Percentiles rank a stretch among this genome's conserved stretches.
These are phyloP conservation scores for Isichthys henryi DNA, from an alignment of 2,113 vertebrate genomes.

Conservation along the genomic window DNA sequence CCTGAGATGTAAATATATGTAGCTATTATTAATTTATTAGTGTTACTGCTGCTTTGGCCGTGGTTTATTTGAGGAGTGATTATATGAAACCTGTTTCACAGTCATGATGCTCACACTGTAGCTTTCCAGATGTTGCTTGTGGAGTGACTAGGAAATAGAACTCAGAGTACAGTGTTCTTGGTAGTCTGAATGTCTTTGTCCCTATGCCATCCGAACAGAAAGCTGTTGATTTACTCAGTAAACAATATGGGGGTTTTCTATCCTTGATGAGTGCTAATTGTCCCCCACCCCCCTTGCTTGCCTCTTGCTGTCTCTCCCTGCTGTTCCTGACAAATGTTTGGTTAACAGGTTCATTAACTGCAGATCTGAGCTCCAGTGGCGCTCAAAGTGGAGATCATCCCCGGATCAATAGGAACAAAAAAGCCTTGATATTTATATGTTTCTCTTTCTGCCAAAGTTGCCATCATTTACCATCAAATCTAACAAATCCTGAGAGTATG, in stretches of 20 bases:
- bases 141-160: background rate
- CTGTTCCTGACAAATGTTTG: conserved; percentile 36
- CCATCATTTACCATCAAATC: conserved; percentile 40
- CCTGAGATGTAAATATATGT: background rate
- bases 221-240: background rate
- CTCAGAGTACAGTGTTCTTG: background rate
- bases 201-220: background rate
- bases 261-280: conserved; percentile 12
- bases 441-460: conserved; percentile 37
- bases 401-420: conserved; percentile 40
- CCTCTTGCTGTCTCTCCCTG: conserved; percentile 6
- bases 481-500: conserved; percentile 40
- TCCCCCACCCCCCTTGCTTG: background rate
- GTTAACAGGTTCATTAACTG: conserved; percentile 56
- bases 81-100: background rate
- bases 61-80: background rate
- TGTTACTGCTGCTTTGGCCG: background rate
- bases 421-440: conserved; percentile 38
- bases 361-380: conserved; percentile 46
- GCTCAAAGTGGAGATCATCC: conserved; percentile 44
- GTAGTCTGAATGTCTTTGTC: background rate
- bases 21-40: background rate
- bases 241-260: background rate
- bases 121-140: background rate
- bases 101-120: background rate